Conservation (phyloP, 2,113 vertebrate genomes). For the Rynchops niger region DNA sequence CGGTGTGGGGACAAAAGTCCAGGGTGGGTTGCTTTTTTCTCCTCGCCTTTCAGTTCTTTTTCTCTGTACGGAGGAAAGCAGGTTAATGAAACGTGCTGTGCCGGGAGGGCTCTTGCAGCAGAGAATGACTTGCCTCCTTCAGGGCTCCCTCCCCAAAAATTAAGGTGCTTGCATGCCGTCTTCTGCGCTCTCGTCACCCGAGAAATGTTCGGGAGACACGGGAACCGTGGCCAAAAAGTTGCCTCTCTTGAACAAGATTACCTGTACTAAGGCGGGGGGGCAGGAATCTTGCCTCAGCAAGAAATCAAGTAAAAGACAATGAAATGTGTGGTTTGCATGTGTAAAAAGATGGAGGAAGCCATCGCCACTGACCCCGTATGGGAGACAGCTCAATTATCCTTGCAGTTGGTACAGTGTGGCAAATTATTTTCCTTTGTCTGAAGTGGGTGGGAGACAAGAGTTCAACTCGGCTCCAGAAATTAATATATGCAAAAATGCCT, state of each 20-base stretch:
- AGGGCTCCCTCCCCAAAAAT: not conserved
- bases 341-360: constrained; percentile 66
- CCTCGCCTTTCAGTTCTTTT: not conserved
- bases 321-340: constrained; percentile 58
- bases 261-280: not conserved
- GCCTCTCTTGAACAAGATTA: not conserved
- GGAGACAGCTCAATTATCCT: constrained; percentile 48
- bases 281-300: constrained; percentile 14
- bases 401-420: constrained; percentile 57
- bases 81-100: not conserved
- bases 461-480: constrained; percentile 69
- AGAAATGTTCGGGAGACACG: not conserved
- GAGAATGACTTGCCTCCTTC: constrained; percentile 1
- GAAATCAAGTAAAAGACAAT: constrained; percentile 62
- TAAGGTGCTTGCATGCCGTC: not conserved
- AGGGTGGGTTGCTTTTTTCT: constrained; percentile 3
- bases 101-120: not conserved
- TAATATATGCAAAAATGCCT: constrained; percentile 53
- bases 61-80: not conserved
- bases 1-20: not conserved
- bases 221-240: constrained; percentile 16
- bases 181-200: not conserved
- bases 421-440: constrained; percentile 81
- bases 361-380: constrained; percentile 28
- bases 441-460: constrained; percentile 70